Evolutionary conservation across 2,113 vertebrate species (phyloP).

Genomic region (human): DNA sequence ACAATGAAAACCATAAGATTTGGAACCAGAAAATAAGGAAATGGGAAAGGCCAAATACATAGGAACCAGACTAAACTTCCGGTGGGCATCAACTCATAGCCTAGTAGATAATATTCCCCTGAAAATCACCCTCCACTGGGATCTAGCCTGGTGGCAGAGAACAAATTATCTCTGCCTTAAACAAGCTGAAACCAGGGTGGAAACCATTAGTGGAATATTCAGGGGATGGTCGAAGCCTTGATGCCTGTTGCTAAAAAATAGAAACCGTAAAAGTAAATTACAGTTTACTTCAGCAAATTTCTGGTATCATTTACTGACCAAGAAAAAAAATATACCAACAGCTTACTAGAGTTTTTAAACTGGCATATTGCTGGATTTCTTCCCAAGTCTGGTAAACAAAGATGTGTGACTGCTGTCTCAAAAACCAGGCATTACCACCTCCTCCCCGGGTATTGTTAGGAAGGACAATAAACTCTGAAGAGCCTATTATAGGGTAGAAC

Average conservation of each 20-base stretch:
- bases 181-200: not conserved
- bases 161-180: not conserved
- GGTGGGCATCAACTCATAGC: not conserved
- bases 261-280: not conserved
- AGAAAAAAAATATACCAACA: not conserved
- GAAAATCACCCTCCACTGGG: not conserved
- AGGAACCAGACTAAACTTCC: not conserved
- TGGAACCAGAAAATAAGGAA: not conserved
- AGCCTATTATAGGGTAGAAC: not conserved
- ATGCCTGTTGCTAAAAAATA: not conserved
- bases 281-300: not conserved
- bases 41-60: not conserved
- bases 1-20: not conserved
- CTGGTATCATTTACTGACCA: not conserved
- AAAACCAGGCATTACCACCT: not conserved
- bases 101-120: not conserved
- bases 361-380: not conserved
- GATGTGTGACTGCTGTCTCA: not conserved
- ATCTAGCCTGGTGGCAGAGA: not conserved
- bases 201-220: not conserved
- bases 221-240: not conserved
- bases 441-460: not conserved
- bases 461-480: not conserved
- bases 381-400: not conserved
- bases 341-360: not conserved